phyloP scores from a whole-genome alignment of 2,113 vertebrate species.

The Candoia aspera region DNA sequence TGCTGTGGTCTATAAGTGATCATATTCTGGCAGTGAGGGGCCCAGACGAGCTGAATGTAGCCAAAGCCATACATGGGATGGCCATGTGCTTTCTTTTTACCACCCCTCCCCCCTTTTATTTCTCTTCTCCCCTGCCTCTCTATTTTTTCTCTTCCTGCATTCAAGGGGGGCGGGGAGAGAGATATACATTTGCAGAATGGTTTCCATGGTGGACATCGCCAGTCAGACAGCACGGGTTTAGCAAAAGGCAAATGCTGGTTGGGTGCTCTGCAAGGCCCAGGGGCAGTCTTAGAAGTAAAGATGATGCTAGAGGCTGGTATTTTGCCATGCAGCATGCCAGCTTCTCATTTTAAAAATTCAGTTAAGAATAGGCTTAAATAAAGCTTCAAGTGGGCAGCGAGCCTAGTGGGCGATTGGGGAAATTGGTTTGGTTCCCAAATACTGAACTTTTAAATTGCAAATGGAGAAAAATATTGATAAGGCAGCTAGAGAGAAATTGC shows the following conservation, averaged over 20 bases:
- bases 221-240: neutral
- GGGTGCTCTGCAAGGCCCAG: neutral
- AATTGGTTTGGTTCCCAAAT: neutral
- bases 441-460: neutral
- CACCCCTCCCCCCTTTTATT: neutral
- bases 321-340: neutral
- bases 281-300: neutral
- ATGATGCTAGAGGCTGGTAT: neutral
- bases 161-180: neutral
- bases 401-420: neutral
- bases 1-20: neutral
- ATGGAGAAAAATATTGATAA: neutral
- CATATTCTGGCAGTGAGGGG: too few relatives aligned
- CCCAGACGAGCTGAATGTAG: neutral
- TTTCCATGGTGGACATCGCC: neutral
- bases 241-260: neutral
- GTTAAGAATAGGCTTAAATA: neutral
- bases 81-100: neutral
- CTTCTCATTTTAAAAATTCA: neutral
- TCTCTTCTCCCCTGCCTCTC: neutral
- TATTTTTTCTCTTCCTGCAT: neutral
- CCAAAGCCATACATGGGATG: neutral
- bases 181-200: neutral
- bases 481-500: neutral
- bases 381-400: neutral